These are phyloP conservation scores for Drosophila colorata DNA, from an alignment of 2,888 invertebrate species.

Conservation along the genomic window DNA sequence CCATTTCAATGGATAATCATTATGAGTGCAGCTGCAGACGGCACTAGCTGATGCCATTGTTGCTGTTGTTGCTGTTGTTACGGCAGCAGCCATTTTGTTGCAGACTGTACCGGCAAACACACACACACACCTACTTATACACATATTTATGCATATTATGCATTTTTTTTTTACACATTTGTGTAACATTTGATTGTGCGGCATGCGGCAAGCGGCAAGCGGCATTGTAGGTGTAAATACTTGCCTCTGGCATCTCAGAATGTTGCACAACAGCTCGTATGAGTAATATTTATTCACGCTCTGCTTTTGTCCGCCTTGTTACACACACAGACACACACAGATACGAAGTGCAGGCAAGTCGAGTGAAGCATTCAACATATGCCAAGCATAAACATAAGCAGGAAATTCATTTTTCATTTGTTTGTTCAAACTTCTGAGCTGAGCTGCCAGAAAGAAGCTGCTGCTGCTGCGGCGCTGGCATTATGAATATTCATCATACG, in stretches of 20 bases:
- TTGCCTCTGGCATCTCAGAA: constrained; percentile 70
- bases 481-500: constrained; percentile 78
- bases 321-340: constrained; percentile 17
- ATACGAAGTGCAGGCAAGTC: constrained; percentile 44
- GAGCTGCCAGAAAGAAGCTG: constrained; percentile 54
- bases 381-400: constrained; percentile 79
- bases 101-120: constrained; percentile 19
- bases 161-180: constrained; percentile 76
- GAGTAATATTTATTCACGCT: constrained; percentile 78
- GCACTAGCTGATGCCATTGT: constrained; percentile 55
- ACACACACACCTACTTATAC: constrained; percentile 12
- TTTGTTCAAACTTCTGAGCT: constrained; percentile 64
- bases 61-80: constrained; percentile 31
- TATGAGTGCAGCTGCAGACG: constrained; percentile 68
- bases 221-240: constrained; percentile 73
- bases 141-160: constrained; percentile 66
- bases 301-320: constrained; percentile 69
- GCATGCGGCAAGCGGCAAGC: constrained; percentile 17
- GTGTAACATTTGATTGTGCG: constrained; percentile 69
- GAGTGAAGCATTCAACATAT: constrained; percentile 72
- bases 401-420: constrained; percentile 81
- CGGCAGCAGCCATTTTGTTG: constrained; percentile 65
- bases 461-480: constrained; percentile 37
- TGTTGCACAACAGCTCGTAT: constrained; percentile 67
- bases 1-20: constrained; percentile 84